Conservation (phyloP, 2,888 invertebrate genomes). For the Drosophila nr. perissopoda region DNA sequence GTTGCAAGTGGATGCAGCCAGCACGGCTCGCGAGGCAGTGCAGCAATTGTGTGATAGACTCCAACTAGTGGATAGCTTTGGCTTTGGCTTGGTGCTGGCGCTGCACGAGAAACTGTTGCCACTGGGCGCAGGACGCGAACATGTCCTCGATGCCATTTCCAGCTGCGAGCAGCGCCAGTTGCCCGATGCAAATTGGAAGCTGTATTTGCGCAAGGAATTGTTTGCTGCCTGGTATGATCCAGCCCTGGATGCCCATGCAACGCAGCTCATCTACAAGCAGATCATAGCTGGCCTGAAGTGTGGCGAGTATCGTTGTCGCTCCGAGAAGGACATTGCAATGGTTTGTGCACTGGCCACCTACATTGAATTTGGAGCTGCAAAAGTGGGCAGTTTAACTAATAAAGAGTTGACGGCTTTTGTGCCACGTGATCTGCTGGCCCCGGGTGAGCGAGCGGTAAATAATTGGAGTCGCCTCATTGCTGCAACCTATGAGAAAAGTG, state of each 20-base stretch:
- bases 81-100: slow-evolving; percentile 96
- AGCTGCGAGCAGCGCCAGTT: slow-evolving; percentile 97
- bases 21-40: slow-evolving; percentile 95
- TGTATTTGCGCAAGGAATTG: slow-evolving; percentile 95
- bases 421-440: slow-evolving; percentile 84
- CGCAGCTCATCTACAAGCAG: slow-evolving; percentile 95
- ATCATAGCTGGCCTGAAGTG: slow-evolving; percentile 94
- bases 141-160: slow-evolving; percentile 97
- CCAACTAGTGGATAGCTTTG: slow-evolving; percentile 92
- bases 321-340: slow-evolving; percentile 94
- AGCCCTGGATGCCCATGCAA: slow-evolving; percentile 91
- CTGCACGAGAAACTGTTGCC: slow-evolving; percentile 95
- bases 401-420: slow-evolving; percentile 71
- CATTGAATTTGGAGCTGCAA: slow-evolving; percentile 90
- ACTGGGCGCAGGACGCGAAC: slow-evolving; percentile 94
- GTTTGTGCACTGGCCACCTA: slow-evolving; percentile 96
- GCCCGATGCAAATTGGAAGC: slow-evolving; percentile 92
- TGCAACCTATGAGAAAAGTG: slow-evolving; percentile 89
- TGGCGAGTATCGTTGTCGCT: slow-evolving; percentile 95
- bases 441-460: slow-evolving; percentile 87
- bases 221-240: slow-evolving; percentile 97
- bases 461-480: slow-evolving; percentile 91
- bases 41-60: slow-evolving; percentile 92
- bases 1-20: slow-evolving; percentile 94
- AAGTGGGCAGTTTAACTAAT: slow-evolving; percentile 11